A percentile compares a stretch with the other conserved stretches of the same genome.
These are phyloP conservation scores for Falco berigora DNA, from an alignment of 2,797 vertebrate species.

Conservation along the genomic window DNA sequence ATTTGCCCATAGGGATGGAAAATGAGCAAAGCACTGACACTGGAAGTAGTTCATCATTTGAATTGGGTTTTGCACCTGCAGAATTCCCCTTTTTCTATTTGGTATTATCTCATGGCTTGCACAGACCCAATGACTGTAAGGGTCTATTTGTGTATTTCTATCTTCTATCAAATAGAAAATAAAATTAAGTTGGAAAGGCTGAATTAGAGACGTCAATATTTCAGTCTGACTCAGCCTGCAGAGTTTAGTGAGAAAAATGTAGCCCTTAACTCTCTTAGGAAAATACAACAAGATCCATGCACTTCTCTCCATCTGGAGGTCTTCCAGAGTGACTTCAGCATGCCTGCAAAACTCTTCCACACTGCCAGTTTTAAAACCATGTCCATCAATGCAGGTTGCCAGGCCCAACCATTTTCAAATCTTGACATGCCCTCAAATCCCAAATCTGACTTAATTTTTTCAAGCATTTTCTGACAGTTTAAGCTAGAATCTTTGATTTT, in stretches of 20 bases:
- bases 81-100: background rate
- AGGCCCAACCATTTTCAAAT: background rate
- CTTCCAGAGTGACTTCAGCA: background rate
- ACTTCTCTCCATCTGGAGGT: background rate
- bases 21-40: background rate
- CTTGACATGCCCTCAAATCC: background rate
- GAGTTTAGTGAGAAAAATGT: background rate
- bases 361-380: background rate
- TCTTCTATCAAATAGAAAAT: background rate
- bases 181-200: background rate
- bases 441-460: background rate
- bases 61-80: background rate
- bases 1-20: background rate
- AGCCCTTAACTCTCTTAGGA: background rate
- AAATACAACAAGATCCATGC: background rate
- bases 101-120: background rate
- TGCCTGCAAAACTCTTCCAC: rapidly evolving
- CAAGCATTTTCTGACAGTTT: background rate
- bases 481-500: background rate
- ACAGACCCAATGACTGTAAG: background rate
- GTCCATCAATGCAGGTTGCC: background rate
- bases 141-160: background rate
- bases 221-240: background rate
- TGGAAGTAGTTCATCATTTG: background rate
- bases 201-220: background rate